A percentile compares a stretch with the other conserved stretches of the same genome.
Conservation (phyloP, 2,113 vertebrate species). For the Cervus canadensis region DNA sequence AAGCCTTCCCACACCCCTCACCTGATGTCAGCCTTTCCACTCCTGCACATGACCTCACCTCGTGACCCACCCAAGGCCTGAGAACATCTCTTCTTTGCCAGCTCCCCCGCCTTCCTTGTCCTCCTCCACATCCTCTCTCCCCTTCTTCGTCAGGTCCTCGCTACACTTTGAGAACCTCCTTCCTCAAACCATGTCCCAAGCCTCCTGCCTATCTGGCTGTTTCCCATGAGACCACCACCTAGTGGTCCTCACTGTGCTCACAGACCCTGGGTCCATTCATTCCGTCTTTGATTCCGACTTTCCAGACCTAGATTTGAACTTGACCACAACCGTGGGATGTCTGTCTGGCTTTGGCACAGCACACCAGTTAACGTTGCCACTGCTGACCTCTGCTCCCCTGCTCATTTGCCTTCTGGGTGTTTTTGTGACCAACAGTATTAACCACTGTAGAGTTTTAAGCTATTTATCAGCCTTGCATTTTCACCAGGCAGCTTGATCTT, state of each 20-base stretch:
- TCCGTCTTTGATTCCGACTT: background rate
- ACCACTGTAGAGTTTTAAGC: background rate
- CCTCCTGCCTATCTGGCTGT: background rate
- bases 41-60: background rate
- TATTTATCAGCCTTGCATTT: rapidly evolving
- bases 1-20: background rate
- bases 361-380: background rate
- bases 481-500: background rate
- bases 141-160: rapidly evolving
- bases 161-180: rapidly evolving
- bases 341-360: background rate
- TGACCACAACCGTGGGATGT: background rate
- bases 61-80: background rate
- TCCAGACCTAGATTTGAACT: background rate
- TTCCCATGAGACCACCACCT: background rate
- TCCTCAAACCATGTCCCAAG: background rate
- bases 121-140: no score
- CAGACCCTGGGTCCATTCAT: background rate
- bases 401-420: background rate
- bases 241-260: background rate
- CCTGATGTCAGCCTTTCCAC: background rate
- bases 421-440: background rate
- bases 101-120: rapidly evolving
- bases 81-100: background rate
- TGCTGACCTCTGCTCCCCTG: background rate